Conservation (phyloP, 2,113 vertebrate genomes). For the Oplegnathus fasciatus region DNA sequence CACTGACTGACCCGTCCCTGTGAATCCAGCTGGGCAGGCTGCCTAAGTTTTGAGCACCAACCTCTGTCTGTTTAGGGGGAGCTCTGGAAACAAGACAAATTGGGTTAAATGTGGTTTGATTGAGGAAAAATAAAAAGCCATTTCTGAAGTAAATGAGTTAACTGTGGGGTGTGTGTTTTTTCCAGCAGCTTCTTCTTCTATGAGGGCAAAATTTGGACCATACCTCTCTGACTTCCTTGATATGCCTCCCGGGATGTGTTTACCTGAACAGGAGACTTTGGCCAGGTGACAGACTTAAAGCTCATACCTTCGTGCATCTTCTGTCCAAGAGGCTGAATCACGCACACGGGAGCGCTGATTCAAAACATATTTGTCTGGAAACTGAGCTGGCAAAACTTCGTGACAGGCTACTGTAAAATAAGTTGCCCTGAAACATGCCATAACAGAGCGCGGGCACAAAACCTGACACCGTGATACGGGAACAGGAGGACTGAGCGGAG, state of each 20-base stretch:
- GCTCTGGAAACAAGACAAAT: conserved; percentile 44
- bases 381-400: conserved; percentile 52
- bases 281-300: conserved; percentile 53
- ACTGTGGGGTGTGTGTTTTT: not conserved
- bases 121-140: not conserved
- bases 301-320: conserved; percentile 36
- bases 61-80: conserved; percentile 20
- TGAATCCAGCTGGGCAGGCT: conserved; percentile 61
- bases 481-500: conserved; percentile 56
- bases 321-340: conserved; percentile 44
- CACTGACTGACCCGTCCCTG: conserved; percentile 58
- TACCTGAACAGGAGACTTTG: conserved; percentile 47
- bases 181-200: not conserved
- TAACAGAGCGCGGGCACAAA: conserved; percentile 61
- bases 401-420: conserved; percentile 71
- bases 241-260: conserved; percentile 24
- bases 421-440: conserved; percentile 72
- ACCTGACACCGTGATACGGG: conserved; percentile 66
- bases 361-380: conserved; percentile 51
- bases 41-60: conserved; percentile 49
- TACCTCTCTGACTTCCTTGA: not conserved
- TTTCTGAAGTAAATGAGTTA: not conserved
- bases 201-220: not conserved
- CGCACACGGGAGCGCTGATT: conserved; percentile 35
- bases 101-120: conserved; percentile 43